Evolutionary conservation across 2,888 invertebrate species (phyloP).

Genomic region (Leptinotarsa tumamoca): DNA sequence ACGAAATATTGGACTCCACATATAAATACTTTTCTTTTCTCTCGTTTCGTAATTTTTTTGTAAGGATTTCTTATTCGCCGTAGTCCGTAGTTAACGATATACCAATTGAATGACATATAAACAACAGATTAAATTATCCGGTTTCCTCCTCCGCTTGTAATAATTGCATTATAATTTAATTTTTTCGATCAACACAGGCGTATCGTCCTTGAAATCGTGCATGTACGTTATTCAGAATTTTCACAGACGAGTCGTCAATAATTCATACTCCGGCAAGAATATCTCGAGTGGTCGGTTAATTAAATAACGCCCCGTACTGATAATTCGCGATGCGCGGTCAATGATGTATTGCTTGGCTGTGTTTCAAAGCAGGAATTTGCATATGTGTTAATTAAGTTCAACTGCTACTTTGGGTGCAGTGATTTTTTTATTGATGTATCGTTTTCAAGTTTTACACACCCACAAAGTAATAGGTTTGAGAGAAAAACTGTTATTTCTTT

Average conservation of each 20-base stretch:
- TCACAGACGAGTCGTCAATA: slow-evolving; percentile 39
- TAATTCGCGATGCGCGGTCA: slow-evolving; percentile 18
- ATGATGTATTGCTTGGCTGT: background rate
- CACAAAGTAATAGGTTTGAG: too few relatives aligned
- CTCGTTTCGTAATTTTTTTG: too few relatives aligned
- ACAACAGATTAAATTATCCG: slow-evolving; percentile 25
- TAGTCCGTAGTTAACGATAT: too few relatives aligned
- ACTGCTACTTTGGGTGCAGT: too few relatives aligned
- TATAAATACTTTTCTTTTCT: too few relatives aligned
- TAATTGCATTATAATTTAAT: slow-evolving; percentile 24
- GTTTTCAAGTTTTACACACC: too few relatives aligned
- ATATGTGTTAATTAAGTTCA: background rate
- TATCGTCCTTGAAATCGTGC: slow-evolving; percentile 36
- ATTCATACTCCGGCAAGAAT: slow-evolving; percentile 37
- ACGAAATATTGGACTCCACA: too few relatives aligned
- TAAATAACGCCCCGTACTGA: slow-evolving; percentile 42
- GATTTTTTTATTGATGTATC: too few relatives aligned
- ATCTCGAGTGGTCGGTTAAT: slow-evolving; percentile 33
- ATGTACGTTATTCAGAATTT: slow-evolving; percentile 35
- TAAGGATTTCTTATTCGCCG: too few relatives aligned
- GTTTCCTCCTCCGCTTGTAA: slow-evolving; percentile 23
- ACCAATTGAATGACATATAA: background rate
- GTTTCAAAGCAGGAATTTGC: background rate
- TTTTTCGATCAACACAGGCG: slow-evolving; percentile 16
- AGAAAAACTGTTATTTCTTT: too few relatives aligned